These are phyloP conservation scores for Oxyura jamaicensis DNA, from an alignment of 2,113 vertebrate genomes.

Conservation along the genomic window DNA sequence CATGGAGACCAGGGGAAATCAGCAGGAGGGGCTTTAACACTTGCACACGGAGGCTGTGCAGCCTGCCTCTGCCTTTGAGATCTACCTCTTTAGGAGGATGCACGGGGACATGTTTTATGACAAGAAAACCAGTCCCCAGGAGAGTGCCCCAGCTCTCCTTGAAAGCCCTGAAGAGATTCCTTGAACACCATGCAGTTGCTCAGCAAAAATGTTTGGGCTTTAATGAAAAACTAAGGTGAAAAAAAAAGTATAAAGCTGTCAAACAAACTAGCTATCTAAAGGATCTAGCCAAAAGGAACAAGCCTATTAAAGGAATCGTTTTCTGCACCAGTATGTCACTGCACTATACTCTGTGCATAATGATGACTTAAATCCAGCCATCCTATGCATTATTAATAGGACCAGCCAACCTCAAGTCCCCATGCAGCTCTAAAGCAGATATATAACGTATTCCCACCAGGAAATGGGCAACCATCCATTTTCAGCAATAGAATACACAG, in stretches of 20 bases:
- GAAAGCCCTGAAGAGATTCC: not conserved
- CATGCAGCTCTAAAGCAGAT: conserved; percentile 37
- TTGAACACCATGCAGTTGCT: not conserved
- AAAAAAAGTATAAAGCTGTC: conserved; percentile 40
- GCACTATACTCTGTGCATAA: conserved; percentile 39
- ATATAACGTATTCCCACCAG: conserved; percentile 49
- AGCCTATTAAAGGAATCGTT: conserved; percentile 43
- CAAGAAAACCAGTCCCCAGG: not conserved
- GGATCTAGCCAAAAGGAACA: conserved; percentile 57
- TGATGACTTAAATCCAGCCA: conserved; percentile 55
- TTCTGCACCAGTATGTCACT: conserved; percentile 58
- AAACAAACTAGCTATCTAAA: conserved; percentile 47
- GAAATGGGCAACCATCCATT: not conserved
- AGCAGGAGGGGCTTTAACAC: not conserved
- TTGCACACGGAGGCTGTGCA: fast-evolving
- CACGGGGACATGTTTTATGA: not conserved
- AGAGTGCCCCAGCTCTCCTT: not conserved
- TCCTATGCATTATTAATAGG: conserved; percentile 64
- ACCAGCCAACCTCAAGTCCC: conserved; percentile 43
- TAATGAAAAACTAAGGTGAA: conserved; percentile 7
- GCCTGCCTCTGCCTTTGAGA: not conserved
- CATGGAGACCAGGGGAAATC: not conserved
- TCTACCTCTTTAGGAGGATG: not conserved
- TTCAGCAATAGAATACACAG: not conserved
- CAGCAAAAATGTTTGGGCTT: not conserved